Base-by-base conservation (phyloP, 2,113 vertebrate species). In the Odontesthes bonariensis region DNA sequence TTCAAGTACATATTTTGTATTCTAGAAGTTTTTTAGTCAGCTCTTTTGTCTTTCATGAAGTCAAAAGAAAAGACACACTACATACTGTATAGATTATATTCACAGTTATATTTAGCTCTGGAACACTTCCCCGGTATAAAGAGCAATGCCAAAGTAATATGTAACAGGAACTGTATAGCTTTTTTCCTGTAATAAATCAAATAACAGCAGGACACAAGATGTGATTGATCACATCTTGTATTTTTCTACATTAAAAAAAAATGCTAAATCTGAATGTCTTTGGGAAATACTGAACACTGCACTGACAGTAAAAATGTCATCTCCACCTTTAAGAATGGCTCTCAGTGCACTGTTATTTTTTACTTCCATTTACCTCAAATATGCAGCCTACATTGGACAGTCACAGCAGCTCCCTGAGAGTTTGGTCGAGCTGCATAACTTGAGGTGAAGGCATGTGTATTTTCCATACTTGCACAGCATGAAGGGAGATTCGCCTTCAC, bases 281-380 rank as follows among this genome's bases (percentile, higher is more conserved):
- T 82, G 68, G 85, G 82, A 87, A 83, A 68, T 38, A 8, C 65
- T 23, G 13, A 76, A 64, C 71, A 1, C 69, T 32, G 69, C 72
- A 75, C 16, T 55, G 86, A 91, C 79, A 75, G 82, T 86, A 82
- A 85, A 89, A 85, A 89, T 86, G 81, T 91, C 86, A 81, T 88
- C 82, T 74, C 80, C 78, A 79, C 78, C 84, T 89, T 90, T 69
- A 79, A 81, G 77, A 86, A 87, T 80, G 77, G 72, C 81, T 79
- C 73, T 46, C 68, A 16, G 54, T 75, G 72, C 65, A 52, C 32
- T 57, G 51, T 71, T 64, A 62, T 81, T 64, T 59, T 66, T 70
- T 22, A 65, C 56, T 31, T 72, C 74, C 54, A 33, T 54, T 70
- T 8, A 73, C 90, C 91, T 88, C 90, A 92, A 91, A 84, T 88